These are phyloP conservation scores for Leistus spinibarbis DNA, from an alignment of 2,888 invertebrate species.

Conservation along the genomic window DNA sequence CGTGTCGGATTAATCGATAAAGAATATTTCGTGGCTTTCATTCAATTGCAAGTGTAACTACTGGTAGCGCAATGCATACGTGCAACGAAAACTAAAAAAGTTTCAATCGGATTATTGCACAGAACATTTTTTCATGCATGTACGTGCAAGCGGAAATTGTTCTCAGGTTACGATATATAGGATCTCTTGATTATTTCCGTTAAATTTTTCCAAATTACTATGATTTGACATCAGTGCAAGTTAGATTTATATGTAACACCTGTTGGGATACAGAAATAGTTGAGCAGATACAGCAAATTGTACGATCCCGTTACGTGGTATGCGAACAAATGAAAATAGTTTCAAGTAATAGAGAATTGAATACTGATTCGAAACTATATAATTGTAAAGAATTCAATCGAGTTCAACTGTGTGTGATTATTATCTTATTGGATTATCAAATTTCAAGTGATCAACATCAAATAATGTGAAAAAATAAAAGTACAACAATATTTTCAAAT, in stretches of 20 bases:
- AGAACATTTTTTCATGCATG: not conserved
- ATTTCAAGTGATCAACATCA: too few species aligned
- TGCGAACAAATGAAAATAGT: not conserved
- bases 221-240: not conserved
- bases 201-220: not conserved
- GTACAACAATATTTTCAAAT: too few species aligned
- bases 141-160: slow-evolving; percentile 22
- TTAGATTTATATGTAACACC: not conserved
- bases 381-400: too few species aligned
- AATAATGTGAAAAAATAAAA: too few species aligned
- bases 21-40: slow-evolving; percentile 8
- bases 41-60: not conserved
- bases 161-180: slow-evolving; percentile 12
- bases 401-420: too few species aligned
- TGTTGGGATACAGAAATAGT: not conserved
- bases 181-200: slow-evolving; percentile 31
- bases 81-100: not conserved
- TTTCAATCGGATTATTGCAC: slow-evolving; percentile 4
- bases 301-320: not conserved
- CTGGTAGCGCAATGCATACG: not conserved
- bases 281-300: not conserved
- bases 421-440: too few species aligned
- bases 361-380: too few species aligned
- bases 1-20: slow-evolving; percentile 23
- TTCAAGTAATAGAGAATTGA: not conserved